These are phyloP conservation scores for Neodiprion virginianus DNA, from an alignment of 1,140 invertebrate species.

Conservation along the genomic window DNA sequence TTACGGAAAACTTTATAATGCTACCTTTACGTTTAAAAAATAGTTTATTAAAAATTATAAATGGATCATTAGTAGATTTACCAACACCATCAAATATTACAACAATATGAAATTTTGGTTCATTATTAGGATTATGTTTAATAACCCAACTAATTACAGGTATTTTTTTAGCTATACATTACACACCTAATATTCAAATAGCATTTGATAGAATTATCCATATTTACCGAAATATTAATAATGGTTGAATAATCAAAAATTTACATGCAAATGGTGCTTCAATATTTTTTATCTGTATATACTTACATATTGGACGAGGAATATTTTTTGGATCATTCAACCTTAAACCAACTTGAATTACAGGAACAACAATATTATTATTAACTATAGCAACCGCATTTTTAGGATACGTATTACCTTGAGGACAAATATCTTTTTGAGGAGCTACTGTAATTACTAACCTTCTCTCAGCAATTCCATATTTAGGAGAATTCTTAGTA, in stretches of 20 bases:
- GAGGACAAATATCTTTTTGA: constrained; percentile 58
- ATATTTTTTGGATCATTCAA: constrained; percentile 65
- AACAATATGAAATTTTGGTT: constrained; percentile 57
- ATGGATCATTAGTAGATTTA: constrained; percentile 62
- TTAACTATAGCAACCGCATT: constrained; percentile 71
- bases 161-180: constrained; percentile 69
- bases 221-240: too few relatives aligned
- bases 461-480: too few relatives aligned
- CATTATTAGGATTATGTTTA: constrained; percentile 66
- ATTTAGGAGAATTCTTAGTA: too few relatives aligned
- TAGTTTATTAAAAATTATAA: constrained; percentile 59
- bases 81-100: constrained; percentile 50
- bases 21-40: constrained; percentile 51
- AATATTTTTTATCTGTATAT: too few relatives aligned
- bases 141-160: constrained; percentile 67
- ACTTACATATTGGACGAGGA: constrained; percentile 50
- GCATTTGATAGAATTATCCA: too few relatives aligned
- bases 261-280: too few relatives aligned
- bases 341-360: constrained; percentile 62
- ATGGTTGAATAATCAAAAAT: too few relatives aligned
- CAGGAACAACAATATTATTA: constrained; percentile 67
- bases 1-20: too few relatives aligned
- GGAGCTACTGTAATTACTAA: constrained; percentile 50
- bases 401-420: constrained; percentile 74
- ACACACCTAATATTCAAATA: constrained; percentile 30